phyloP scores from a whole-genome alignment of 1,140 invertebrate genomes.

The Eupristina koningsbergeri region DNA sequence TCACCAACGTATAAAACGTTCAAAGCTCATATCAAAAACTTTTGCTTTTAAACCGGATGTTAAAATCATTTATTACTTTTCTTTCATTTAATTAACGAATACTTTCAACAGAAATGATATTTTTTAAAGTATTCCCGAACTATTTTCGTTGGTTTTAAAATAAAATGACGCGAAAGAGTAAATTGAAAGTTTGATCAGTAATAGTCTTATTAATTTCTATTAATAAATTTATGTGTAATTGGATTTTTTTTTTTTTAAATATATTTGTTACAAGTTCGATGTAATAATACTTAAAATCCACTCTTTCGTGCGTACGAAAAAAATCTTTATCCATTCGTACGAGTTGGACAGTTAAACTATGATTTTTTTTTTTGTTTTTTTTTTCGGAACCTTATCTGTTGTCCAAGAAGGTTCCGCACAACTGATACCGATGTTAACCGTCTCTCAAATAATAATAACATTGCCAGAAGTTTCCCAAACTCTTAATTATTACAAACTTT shows the following conservation, averaged over 20 bases:
- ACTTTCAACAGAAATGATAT: conserved; percentile 24
- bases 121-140: neutral
- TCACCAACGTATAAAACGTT: conserved; percentile 9
- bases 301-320: conserved; percentile 47
- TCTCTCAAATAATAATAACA: conserved; percentile 10
- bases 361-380: conserved; percentile 24
- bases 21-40: neutral
- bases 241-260: conserved; percentile 5
- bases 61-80: conserved; percentile 22
- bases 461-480: conserved; percentile 20
- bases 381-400: conserved; percentile 29
- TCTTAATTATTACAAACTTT: conserved; percentile 15
- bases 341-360: conserved; percentile 41
- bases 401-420: conserved; percentile 39
- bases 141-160: conserved; percentile 23
- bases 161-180: conserved; percentile 45
- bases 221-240: neutral
- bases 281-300: conserved; percentile 1
- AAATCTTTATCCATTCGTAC: conserved; percentile 44
- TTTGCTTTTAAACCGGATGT: neutral
- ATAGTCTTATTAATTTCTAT: conserved; percentile 25
- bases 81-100: conserved; percentile 29
- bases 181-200: neutral
- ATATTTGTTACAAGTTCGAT: neutral
- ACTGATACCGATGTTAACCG: conserved; percentile 30